Evolutionary conservation across 1,140 invertebrate genomes (phyloP), one percentile per base, ranked within the genome.

Genomic region (Drosophila nigrodunni): DNA sequence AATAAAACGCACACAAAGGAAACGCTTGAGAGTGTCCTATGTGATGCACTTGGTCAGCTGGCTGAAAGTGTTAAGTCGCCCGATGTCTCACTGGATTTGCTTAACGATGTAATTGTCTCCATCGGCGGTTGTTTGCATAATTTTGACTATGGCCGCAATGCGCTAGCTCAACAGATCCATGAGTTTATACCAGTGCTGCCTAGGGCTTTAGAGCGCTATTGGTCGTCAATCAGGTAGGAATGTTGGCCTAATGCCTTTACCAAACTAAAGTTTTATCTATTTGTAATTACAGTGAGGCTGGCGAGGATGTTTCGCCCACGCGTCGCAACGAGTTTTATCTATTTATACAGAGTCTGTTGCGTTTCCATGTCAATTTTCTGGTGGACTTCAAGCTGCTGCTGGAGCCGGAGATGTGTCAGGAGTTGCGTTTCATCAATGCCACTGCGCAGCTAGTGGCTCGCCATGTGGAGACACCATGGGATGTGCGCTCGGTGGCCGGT

Each of bases 401-500:
- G 10, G 0, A 1, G 10, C 3, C 7, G 3, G 10, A 11, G 0
- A 47, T 55, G 7, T 49, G 57, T 11, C 21, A 9, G 0, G 2
- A 10, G 6, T 34, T 13, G 44, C 21, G n/a, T 1, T 11, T 10
- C 2, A 52, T 82, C 0, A 34, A 74, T 10, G 10, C 8, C 11
- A 5, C 77, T 13, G 76, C 80, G 1, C n/a, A 57, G 7, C 0
- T n/a, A 7, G 74, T 88, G 21, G 80, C 83, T 6, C 47, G 74
- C 1, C 35, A 80, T n/a, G 8, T 44, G 25, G 83, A 88, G 34
- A 83, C 80, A 0, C 83, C 83, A 0, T 87, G 83, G 83, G 83
- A 87, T 60, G 83, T 87, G 2, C 85, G 83, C n/a, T 82, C 83
- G 8, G 72, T 87, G 35, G 83, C 83, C 0, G 83, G 83, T 3